phyloP scores from a whole-genome alignment of 2,113 vertebrate species.

The Apus apus region DNA sequence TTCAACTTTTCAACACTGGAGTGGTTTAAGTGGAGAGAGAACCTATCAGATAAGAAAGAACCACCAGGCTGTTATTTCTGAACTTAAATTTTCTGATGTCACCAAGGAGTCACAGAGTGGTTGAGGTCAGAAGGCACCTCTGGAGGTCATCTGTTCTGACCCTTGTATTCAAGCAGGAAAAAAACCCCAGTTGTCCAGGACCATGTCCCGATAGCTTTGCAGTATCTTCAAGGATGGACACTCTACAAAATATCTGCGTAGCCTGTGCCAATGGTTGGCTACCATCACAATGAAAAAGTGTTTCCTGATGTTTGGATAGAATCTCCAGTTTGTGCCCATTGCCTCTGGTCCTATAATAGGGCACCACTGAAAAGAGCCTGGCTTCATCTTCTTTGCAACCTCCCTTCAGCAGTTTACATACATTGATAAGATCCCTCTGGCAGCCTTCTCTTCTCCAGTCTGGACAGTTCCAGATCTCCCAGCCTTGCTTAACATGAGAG shows the following conservation, averaged over 20 bases:
- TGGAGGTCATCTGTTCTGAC: not conserved
- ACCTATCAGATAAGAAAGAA: not conserved
- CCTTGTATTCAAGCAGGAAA: not conserved
- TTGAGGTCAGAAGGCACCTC: not conserved
- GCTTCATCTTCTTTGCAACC: fast-evolving
- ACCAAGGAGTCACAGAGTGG: not conserved
- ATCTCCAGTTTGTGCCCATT: not conserved
- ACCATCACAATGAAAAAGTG: not conserved
- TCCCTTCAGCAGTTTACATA: not conserved
- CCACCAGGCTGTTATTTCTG: not conserved
- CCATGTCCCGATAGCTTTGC: not conserved
- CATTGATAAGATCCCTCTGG: not conserved
- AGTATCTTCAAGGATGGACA: not conserved
- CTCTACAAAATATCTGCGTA: not conserved
- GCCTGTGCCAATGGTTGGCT: not conserved
- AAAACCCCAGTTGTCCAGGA: not conserved
- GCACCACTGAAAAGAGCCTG: not conserved
- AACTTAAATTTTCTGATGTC: not conserved
- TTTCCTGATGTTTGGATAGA: not conserved
- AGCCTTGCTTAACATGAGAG: not conserved
- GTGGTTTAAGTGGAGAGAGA: not conserved
- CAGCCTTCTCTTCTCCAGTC: not conserved
- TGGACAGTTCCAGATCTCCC: not conserved
- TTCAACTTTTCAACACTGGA: not conserved
- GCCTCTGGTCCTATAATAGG: not conserved